Base-by-base conservation (phyloP, 2,113 vertebrate genomes). In the Cavia porcellus region DNA sequence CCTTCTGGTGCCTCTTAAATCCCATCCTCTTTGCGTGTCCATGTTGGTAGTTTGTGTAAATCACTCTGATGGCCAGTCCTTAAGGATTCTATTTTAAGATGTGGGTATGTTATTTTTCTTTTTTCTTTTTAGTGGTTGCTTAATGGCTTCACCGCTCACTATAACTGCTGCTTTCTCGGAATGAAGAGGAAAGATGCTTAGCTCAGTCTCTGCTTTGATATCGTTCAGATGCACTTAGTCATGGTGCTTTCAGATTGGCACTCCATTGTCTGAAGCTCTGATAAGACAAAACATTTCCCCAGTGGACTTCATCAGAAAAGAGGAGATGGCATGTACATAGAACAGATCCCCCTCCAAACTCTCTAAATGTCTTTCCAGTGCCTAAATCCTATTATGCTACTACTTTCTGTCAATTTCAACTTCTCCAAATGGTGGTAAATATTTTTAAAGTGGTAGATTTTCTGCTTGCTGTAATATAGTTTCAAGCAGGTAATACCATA, bases 231-330 rank as follows among this genome's bases (percentile, higher is more conserved):
- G 22, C 12, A 13, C 74, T 87, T 59, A 32, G 45, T 74, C 87
- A 19, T 70, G 61, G 19, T 13, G n/a, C 64, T 91, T 88, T 93
- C 82, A 8, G 17, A 64, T 45, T 10, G 3, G n/a, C 17, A n/a
- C 74, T 74, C 75, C 55, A 25, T 64, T 9, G 22, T 24, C 57
- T 30, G 57, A 45, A 90, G 62, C 12, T 86, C 57, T 62, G 75
- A 61, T 84, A 80, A 45, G 28, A 38, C 42, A 83, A 79, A 81
- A 96, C 22, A 22, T 38, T 42, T 7, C 45, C 45, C 32, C 14
- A 20, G 42, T 32, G 62, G 57, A 75, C 92, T 86, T 92, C 66
- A 91, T 70, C 83, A 93, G 89, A 50, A 90, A 92, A 70, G 84
- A 30, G 42, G 30, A 68, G 30, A 59, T 77, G 86, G 35, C 4